These are phyloP conservation scores for Notocelia uddmanniana DNA, from an alignment of 2,888 invertebrate genomes.

Conservation along the genomic window DNA sequence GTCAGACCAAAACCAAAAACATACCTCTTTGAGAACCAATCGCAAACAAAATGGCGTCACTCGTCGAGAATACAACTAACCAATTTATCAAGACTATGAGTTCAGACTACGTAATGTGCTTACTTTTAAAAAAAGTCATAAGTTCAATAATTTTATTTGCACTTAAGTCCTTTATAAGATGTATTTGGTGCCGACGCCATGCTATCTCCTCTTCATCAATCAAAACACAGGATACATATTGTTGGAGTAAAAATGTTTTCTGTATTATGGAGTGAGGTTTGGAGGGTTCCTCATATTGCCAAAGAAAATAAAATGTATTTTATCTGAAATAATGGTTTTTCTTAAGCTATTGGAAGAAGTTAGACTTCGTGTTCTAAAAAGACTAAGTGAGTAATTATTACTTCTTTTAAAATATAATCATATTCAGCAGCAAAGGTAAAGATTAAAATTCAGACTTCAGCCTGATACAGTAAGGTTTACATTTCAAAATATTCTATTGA, in stretches of 20 bases:
- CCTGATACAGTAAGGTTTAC: no score
- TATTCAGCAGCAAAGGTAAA: no score
- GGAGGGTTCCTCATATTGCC: slow-evolving; percentile 21
- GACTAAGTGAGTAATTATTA: no score
- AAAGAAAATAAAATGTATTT: neutral
- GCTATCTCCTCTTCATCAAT: slow-evolving; percentile 78
- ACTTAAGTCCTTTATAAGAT: slow-evolving; percentile 8
- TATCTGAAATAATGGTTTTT: no score
- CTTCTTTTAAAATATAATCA: no score
- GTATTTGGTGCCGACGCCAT: slow-evolving; percentile 56
- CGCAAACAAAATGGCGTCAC: slow-evolving; percentile 64
- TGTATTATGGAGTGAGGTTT: slow-evolving; percentile 50
- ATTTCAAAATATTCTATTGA: no score
- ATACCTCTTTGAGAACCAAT: slow-evolving; percentile 61
- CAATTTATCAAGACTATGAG: slow-evolving; percentile 74
- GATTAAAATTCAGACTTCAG: no score
- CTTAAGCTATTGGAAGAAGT: no score
- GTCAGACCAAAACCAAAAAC: slow-evolving; percentile 31
- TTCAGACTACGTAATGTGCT: slow-evolving; percentile 65
- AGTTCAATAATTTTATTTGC: neutral
- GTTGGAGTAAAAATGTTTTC: slow-evolving; percentile 63
- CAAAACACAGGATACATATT: slow-evolving; percentile 82
- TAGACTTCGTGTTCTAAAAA: no score
- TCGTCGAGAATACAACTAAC: slow-evolving; percentile 69
- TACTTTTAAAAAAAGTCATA: slow-evolving; percentile 10